Percentiles rank a stretch among this genome's conserved stretches.
Evolutionary conservation across 2,113 vertebrate species (phyloP).

Genomic region (Dromaius novaehollandiae): DNA sequence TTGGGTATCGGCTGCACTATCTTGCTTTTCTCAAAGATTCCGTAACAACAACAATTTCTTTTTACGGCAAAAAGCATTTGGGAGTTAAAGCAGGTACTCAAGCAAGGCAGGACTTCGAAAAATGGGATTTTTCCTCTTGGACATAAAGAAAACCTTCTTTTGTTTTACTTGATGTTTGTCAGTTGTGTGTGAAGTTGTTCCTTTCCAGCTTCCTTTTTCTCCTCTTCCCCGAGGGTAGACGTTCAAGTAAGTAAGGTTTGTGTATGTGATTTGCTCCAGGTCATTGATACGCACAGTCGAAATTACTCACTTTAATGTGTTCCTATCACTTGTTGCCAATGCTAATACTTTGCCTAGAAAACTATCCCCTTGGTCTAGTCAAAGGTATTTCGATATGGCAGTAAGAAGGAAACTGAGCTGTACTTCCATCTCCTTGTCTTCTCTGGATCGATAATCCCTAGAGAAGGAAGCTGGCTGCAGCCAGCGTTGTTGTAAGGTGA

Average conservation of each 20-base stretch:
- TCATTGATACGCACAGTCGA: background rate
- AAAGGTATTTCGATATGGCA: background rate
- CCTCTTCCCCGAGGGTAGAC: background rate
- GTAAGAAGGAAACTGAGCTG: background rate
- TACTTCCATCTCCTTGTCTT: background rate
- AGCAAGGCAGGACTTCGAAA: background rate
- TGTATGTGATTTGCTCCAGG: background rate
- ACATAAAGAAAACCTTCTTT: background rate
- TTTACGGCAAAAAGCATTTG: background rate
- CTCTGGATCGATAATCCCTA: background rate
- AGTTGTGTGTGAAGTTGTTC: background rate
- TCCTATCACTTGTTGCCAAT: background rate
- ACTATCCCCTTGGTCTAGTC: background rate
- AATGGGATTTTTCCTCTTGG: background rate
- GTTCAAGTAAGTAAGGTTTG: background rate
- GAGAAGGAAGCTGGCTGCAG: background rate
- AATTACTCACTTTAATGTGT: background rate
- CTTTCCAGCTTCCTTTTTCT: background rate
- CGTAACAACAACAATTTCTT: background rate
- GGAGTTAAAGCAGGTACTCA: background rate
- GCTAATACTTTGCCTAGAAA: background rate
- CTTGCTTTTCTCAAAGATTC: background rate
- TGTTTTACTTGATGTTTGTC: background rate
- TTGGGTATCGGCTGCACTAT: background rate
- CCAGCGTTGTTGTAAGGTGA: background rate